Evolutionary conservation across 2,888 invertebrate genomes (phyloP), one percentile per base, ranked within the genome.

Genomic region (Sinhomidia bicolor): DNA sequence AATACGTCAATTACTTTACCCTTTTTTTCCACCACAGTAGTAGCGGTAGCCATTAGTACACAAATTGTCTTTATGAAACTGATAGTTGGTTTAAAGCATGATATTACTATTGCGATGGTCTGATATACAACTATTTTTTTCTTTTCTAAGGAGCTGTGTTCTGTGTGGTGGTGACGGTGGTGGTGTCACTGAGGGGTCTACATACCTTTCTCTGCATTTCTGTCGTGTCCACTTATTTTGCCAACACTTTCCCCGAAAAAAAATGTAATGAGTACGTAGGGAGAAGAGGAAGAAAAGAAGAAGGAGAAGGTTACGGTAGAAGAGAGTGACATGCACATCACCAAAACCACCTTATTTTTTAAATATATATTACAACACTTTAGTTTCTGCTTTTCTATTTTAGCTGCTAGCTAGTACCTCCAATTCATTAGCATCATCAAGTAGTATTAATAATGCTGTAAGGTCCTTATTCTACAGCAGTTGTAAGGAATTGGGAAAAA

Each of bases 1-100:
- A 51, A 51, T 76, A 76, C 51, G 76, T 76, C 76, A 76, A 76
- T 76, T 76, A 76, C 51, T 47, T 47, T 71, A n/a, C 17, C n/a
- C 17, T 51, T 26, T 47, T 7, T 14, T 0, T 17, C 9, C 62
- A 17, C 17, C 14, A 17, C 17, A 74, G n/a, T 14, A 29, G n/a
- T 41, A 68, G 9, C 62, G n/a, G 20, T 68, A 68, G 68, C 41
- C 68, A 68, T 17, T 41, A n/a, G n/a, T n/a, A n/a, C 36, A 68
- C 41, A 41, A 60, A 7, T 54, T 60, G 20, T 60, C 12, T 36
- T 32, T 65, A 32, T 32, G 29, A 32, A 9, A 9, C 12, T 17
- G 14, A 54, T 1, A 23, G 23, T 9, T 10, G 60, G 23, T 23
- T 60, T 17, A n/a, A n/a, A n/a, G n/a, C n/a, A n/a, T 20, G 1